phyloP scores from a whole-genome alignment of 2,113 vertebrate species.

The Pseudolaguvia tuberculata region DNA sequence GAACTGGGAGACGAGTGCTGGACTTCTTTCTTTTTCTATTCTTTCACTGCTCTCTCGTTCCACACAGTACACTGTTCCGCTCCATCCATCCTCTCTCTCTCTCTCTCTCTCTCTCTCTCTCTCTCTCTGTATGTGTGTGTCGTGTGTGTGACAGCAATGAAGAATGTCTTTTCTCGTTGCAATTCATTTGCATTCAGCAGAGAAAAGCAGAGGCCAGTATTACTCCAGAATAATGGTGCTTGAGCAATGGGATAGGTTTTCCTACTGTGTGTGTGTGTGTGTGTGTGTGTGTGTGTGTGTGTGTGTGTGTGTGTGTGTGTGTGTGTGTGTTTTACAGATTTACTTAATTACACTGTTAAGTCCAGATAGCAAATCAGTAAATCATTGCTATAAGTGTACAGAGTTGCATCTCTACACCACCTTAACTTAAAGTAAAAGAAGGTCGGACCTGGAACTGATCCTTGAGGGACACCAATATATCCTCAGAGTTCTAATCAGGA shows the following conservation, averaged over 20 bases:
- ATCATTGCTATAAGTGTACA: neutral
- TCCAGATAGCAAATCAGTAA: neutral
- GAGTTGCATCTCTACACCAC: neutral
- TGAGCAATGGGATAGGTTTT: conserved; percentile 14
- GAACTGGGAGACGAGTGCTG: conserved; percentile 1
- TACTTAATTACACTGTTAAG: neutral
- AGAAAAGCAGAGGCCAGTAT: neutral
- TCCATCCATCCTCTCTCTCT: too few relatives aligned
- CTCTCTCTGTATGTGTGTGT: too few relatives aligned
- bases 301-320: too few relatives aligned
- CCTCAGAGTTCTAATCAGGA: neutral
- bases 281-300: conserved; percentile 9
- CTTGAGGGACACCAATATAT: neutral
- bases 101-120: too few relatives aligned
- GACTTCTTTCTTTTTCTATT: neutral
- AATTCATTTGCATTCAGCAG: conserved; percentile 26
- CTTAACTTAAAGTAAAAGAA: neutral
- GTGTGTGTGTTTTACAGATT: too few relatives aligned
- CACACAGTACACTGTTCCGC: neutral
- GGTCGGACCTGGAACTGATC: neutral
- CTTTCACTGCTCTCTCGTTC: neutral
- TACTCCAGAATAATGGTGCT: neutral
- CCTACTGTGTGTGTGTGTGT: too few relatives aligned
- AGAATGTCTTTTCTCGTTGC: conserved; percentile 27
- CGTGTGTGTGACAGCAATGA: conserved; percentile 10